Evolutionary conservation across 2,888 invertebrate genomes (phyloP), one percentile per base, ranked within the genome.

Genomic region (Lymantria monacha): DNA sequence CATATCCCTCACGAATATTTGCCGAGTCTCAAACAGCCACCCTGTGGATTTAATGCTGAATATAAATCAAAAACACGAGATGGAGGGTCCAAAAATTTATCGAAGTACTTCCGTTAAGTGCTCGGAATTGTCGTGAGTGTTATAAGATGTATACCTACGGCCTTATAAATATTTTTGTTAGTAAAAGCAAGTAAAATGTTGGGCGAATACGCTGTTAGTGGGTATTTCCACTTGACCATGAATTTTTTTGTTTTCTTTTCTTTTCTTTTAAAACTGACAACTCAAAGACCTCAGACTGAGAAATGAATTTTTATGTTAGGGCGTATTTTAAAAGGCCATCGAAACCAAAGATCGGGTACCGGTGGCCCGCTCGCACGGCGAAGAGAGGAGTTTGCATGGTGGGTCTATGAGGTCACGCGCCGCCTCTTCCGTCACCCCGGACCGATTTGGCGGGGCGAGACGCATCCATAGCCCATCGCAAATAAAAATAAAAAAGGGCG

Each of bases 61-160:
- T 63, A 74, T 79, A 76, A 79, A 77, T 79, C 79, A 78, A 69
- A 70, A 63, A 57, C 55, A 61, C 58, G 55, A 65, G 55, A 65
- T 52, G 63, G 36, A 66, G 55, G 64, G 61, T 53, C 55, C 49
- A 59, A 66, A 64, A 69, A 64, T 69, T 66, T 61, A 63, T 64
- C 56, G 51, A 51, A 50, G 49, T 47, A 53, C 54, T 54, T 47
- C 45, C 42, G 31, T 46, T 56, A 52, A 54, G 55, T 47, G 55
- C 51, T 48, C 30, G 42, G 46, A 41, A 43, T 38, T 49, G 41
- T 41, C 41, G 41, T 38, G 12, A 42, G 42, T 37, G 42, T 37
- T 51, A 46, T 38, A 30, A 37, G 11, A 44, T 30, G 42, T 14
- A 38, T 37, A 33, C 11, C 10, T 33, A 5, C 40, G 30, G 30